Evolutionary conservation across 2,888 invertebrate species (phyloP).

Genomic region (Leucophenga montana): DNA sequence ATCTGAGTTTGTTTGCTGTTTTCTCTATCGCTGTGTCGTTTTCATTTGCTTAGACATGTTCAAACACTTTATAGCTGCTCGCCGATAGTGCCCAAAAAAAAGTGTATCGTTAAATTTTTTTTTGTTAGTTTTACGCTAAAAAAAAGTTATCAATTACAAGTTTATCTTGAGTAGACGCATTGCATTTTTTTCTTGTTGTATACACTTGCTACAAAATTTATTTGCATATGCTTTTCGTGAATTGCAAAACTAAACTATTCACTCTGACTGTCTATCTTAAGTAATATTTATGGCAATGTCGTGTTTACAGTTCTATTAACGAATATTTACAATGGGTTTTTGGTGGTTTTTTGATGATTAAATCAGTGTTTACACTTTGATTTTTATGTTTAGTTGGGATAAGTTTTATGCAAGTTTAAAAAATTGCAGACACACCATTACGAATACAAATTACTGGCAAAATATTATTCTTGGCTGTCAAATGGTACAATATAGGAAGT

Average conservation of each 20-base stretch:
- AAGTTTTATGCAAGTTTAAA: no score
- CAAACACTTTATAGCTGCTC: constrained; percentile 48
- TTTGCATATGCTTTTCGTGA: not conserved
- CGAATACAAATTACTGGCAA: no score
- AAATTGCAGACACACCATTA: no score
- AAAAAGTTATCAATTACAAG: constrained; percentile 9
- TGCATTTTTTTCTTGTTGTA: not conserved
- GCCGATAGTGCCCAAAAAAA: no score
- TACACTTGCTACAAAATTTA: constrained; percentile 5
- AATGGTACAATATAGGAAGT: no score
- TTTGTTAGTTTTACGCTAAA: not conserved
- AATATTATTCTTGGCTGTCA: no score
- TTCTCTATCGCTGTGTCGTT: constrained; percentile 37
- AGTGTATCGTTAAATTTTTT: not conserved
- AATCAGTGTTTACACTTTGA: no score
- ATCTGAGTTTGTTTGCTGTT: constrained; percentile 6
- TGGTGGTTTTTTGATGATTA: no score
- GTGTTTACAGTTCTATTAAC: not conserved
- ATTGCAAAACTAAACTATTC: constrained; percentile 5
- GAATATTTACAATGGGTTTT: not conserved
- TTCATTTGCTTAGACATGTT: constrained; percentile 61
- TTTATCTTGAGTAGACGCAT: constrained; percentile 3
- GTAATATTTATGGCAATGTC: constrained; percentile 2
- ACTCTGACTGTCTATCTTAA: not conserved
- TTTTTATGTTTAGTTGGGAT: no score